Conservation (phyloP, 2,888 invertebrate genomes). For the Drymonia ruficornis region DNA sequence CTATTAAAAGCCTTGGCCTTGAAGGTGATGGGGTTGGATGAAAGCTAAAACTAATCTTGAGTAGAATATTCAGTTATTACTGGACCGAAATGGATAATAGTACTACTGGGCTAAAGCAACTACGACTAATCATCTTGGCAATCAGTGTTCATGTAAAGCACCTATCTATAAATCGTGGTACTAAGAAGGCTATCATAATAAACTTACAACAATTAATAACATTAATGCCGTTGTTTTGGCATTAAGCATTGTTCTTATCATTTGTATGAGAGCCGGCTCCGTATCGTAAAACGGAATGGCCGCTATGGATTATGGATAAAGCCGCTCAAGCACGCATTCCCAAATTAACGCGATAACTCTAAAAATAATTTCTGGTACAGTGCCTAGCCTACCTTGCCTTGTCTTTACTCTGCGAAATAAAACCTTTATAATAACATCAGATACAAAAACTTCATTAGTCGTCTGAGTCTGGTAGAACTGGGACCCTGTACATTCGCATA, state of each 20-base stretch:
- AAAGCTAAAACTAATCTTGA: no score
- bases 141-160: no score
- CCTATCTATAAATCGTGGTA: no score
- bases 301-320: conserved; percentile 13
- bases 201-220: neutral
- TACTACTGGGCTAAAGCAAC: no score
- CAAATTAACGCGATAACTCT: conserved; percentile 17
- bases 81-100: no score
- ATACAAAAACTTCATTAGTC: neutral
- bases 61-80: no score
- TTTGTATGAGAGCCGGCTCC: conserved; percentile 3
- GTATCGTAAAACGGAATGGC: conserved; percentile 7
- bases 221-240: neutral
- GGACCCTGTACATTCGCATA: neutral
- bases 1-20: no score
- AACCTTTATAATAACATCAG: neutral
- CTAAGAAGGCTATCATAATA: neutral
- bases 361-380: conserved; percentile 20
- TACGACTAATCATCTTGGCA: no score
- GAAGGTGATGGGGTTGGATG: no score
- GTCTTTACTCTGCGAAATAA: neutral
- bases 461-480: neutral
- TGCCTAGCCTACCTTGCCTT: neutral
- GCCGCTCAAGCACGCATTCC: conserved; percentile 9
- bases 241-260: conserved; percentile 4